Conservation (phyloP, 1,140 invertebrate species). For the Nymphalis io region DNA sequence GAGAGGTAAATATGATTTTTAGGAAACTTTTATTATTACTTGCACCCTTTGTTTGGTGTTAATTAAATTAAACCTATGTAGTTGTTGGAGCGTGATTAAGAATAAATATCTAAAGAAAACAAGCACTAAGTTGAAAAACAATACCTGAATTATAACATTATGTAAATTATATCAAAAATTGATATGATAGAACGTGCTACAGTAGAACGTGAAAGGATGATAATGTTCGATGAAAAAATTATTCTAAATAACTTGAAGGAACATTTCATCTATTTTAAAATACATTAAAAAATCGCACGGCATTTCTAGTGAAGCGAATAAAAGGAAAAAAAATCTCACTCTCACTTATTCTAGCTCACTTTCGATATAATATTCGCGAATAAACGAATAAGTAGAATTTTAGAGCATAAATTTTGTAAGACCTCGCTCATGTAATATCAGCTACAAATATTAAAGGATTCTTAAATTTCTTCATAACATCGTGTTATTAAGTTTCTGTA, state of each 20-base stretch:
- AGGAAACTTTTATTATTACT: too few species aligned
- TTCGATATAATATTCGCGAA: background rate
- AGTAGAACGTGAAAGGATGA: background rate
- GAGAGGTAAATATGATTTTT: too few species aligned
- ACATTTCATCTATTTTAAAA: slow-evolving; percentile 6
- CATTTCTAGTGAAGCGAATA: background rate
- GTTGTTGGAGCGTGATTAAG: too few species aligned
- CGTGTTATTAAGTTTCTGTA: background rate
- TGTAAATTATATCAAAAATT: too few species aligned
- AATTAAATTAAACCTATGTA: too few species aligned
- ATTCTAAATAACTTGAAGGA: slow-evolving; percentile 10
- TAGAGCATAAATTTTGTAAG: background rate
- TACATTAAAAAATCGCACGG: background rate
- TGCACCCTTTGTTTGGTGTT: too few species aligned
- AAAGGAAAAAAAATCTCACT: background rate
- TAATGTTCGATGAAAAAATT: slow-evolving; percentile 3
- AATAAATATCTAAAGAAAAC: too few species aligned
- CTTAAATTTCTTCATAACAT: too few species aligned
- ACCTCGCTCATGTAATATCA: background rate
- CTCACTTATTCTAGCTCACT: background rate
- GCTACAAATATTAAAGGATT: background rate
- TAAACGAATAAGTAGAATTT: background rate
- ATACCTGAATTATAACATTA: too few species aligned
- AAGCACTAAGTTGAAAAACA: too few species aligned
- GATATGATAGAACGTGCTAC: background rate